Base-by-base conservation (phyloP, 2,797 vertebrate genomes). In the Acipenser oxyrinchus region DNA sequence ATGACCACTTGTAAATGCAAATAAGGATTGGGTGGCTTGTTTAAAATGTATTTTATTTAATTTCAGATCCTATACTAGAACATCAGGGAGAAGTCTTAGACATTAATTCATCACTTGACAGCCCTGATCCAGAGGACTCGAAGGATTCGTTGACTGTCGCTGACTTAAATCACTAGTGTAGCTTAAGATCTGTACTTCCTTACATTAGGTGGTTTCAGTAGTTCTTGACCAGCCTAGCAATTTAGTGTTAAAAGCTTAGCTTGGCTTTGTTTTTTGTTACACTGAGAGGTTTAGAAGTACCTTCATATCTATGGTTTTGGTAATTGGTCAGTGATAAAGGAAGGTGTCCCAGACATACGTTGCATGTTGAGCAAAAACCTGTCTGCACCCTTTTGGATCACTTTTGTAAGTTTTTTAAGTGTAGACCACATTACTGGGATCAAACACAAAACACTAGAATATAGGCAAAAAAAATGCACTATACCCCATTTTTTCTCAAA, bases 1-100 rank as follows among this genome's bases (percentile, higher is more conserved):
- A 37, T 23, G 3, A 23, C 1, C 23, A 3, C 23, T 37, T 3
- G 23, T 37, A 37, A 37, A 37, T 37, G 23, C 23, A 37, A 37
- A 37, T 37, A 37, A 37, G 23, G 23, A 37, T 37, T 37, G 23
- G 23, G 4, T 37, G 23, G 23, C 23, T 37, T 37, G 23, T 37
- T 37, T 37, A 37, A 37, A 37, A 37, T 37, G 23, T 55, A 55
- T 10, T 55, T 55, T 66, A 15, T 73, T 50, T 52, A 7, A 67
- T 84, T 78, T 65, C 86, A 99, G 95, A 98, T 92, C 95, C 96
- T 10, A 96, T 99, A 82, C 79, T 99, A n/a, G 93, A 98, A 61
- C 95, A 96, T 76, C 96, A 97, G 60, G 93, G 83, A 72, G 89
- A 94, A 55, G 92, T 88, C 50, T 93, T 92, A 1, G 86, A 93